Evolutionary conservation across 1,140 invertebrate species (phyloP).

Genomic region (Lucilia sericata): DNA sequence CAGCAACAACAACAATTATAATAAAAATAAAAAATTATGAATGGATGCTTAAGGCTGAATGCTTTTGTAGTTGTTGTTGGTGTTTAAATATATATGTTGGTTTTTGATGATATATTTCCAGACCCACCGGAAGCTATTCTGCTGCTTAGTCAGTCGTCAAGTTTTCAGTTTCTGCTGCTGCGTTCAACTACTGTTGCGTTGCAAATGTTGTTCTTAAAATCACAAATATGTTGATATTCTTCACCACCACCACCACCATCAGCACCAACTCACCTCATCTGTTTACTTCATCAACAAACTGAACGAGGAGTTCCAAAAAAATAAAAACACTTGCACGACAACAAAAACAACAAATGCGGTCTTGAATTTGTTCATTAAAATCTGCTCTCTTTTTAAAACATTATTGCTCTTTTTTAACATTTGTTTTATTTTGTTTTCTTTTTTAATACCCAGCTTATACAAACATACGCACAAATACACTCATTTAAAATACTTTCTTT

Average conservation of each 20-base stretch:
- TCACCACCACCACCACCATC: no score
- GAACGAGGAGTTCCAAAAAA: no score
- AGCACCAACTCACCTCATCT: no score
- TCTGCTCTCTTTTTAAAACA: slow-evolving; percentile 1
- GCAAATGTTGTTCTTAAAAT: background rate
- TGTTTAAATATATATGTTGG: no score
- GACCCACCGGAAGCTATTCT: slow-evolving; percentile 24
- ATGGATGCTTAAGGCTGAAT: background rate
- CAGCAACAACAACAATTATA: no score
- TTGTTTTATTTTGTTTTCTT: background rate
- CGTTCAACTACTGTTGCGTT: slow-evolving; percentile 9
- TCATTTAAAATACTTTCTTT: background rate
- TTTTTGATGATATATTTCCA: background rate
- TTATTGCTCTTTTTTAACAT: background rate
- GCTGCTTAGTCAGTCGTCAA: background rate
- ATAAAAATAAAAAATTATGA: no score
- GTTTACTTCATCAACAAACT: no score
- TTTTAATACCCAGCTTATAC: background rate
- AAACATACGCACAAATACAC: background rate
- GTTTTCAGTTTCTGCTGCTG: background rate
- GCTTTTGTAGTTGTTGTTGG: background rate
- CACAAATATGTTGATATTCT: no score
- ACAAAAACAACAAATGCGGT: slow-evolving; percentile 13
- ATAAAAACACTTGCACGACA: background rate
- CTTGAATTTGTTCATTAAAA: slow-evolving; percentile 1